Evolutionary conservation across 2,888 invertebrate species (phyloP).

Genomic region (Chrysodeixis includens): DNA sequence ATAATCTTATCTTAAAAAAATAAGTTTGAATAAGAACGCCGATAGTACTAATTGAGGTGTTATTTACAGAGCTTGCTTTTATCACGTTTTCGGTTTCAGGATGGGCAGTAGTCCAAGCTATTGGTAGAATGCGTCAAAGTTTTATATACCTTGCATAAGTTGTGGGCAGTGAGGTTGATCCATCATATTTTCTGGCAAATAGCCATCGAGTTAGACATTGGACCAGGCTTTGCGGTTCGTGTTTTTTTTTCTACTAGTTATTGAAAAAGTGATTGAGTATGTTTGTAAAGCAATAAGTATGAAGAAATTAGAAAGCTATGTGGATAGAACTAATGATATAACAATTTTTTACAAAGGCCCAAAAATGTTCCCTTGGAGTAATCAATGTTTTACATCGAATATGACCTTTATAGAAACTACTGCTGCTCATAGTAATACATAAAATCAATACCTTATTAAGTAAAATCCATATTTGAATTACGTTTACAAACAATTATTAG

Average conservation of each 20-base stretch:
- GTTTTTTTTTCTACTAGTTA: not conserved
- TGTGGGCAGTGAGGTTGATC: conserved; percentile 16
- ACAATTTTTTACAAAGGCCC: not conserved
- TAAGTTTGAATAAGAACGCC: not conserved
- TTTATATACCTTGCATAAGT: conserved; percentile 33
- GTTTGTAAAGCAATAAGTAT: not conserved
- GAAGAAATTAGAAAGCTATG: not conserved
- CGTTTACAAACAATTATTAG: not conserved
- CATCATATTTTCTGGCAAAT: conserved; percentile 31
- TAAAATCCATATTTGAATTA: not conserved
- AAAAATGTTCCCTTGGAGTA: not conserved
- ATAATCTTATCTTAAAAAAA: conserved; percentile 1
- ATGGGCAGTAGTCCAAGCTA: conserved; percentile 45
- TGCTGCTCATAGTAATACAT: too few relatives aligned
- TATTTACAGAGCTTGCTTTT: conserved; percentile 23
- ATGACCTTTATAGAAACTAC: too few relatives aligned
- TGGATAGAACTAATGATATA: too few relatives aligned
- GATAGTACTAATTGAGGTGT: conserved; percentile 3
- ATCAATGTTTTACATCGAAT: too few relatives aligned
- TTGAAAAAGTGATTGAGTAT: not conserved
- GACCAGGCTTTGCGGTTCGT: conserved; percentile 1
- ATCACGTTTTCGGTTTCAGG: conserved; percentile 29
- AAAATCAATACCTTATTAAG: too few relatives aligned
- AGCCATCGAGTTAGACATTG: conserved; percentile 28
- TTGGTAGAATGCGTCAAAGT: conserved; percentile 18